phyloP scores from a whole-genome alignment of 2,113 vertebrate species.

The Ctenomys sociabilis region DNA sequence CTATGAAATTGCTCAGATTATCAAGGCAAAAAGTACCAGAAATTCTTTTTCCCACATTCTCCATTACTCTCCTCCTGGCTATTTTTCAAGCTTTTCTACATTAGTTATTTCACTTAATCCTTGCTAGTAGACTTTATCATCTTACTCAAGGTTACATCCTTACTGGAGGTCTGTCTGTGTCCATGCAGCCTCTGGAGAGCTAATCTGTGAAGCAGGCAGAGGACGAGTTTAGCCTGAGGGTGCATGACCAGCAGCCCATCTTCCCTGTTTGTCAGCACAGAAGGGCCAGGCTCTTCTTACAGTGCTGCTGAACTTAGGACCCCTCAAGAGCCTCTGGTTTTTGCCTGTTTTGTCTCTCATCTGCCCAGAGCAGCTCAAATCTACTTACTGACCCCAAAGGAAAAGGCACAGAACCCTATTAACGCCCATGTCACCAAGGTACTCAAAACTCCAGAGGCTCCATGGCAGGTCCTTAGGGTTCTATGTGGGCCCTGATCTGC shows the following conservation, averaged over 20 bases:
- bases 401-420: not conserved
- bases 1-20: not conserved
- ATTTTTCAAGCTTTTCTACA: not conserved
- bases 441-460: not conserved
- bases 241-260: no score
- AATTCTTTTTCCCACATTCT: not conserved
- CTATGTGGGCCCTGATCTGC: no score
- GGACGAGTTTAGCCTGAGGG: not conserved
- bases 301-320: not conserved
- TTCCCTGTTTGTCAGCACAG: no score
- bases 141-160: not conserved
- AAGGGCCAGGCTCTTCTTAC: not conserved
- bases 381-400: not conserved
- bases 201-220: not conserved
- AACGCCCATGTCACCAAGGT: not conserved
- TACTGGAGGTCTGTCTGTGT: not conserved
- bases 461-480: not conserved
- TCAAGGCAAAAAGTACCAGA: not conserved
- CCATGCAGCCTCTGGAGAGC: not conserved
- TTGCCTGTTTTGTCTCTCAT: not conserved
- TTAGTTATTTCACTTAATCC: not conserved
- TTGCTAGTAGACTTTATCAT: not conserved
- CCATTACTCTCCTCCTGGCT: not conserved
- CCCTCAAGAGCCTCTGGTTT: not conserved
- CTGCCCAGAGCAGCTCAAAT: not conserved